A percentile compares a stretch with the other conserved stretches of the same genome.
These are phyloP conservation scores for Sylvicola fuscatus DNA, from an alignment of 2,888 invertebrate genomes.

Conservation along the genomic window DNA sequence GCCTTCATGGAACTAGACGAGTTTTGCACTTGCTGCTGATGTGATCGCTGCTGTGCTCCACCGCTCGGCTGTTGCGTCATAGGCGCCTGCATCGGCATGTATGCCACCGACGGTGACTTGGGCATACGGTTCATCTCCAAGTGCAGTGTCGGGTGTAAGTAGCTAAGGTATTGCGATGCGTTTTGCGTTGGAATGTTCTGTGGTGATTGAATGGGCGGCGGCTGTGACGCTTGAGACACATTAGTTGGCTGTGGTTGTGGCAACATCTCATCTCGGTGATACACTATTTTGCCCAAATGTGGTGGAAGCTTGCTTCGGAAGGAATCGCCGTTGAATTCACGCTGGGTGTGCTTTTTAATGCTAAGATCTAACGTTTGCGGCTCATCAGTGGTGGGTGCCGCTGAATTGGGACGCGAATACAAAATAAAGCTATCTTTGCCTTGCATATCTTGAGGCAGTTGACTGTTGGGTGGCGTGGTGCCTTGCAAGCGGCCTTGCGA, in stretches of 20 bases:
- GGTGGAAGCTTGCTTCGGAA: no score
- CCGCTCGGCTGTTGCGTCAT: conserved; percentile 14
- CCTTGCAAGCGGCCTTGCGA: conserved; percentile 10
- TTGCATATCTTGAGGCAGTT: conserved; percentile 12
- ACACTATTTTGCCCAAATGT: no score
- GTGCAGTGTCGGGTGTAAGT: no score
- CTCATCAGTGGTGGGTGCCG: no score
- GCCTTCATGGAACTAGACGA: conserved; percentile 19
- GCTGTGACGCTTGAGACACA: no score
- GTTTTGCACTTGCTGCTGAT: conserved; percentile 13
- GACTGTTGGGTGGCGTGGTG: conserved; percentile 17
- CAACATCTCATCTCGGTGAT: conserved; percentile 11
- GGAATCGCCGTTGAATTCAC: no score
- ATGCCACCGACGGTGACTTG: conserved; percentile 25
- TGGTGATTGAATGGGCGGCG: conserved; percentile 1
- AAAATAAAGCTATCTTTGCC: conserved; percentile 7
- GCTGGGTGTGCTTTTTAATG: conserved; percentile 34
- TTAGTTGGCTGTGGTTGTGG: conserved; percentile 8
- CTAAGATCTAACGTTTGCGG: conserved; percentile 53
- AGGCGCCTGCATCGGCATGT: conserved; percentile 25
- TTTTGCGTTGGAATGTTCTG: conserved; percentile 11
- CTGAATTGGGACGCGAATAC: no score
- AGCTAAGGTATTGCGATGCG: conserved; percentile 13
- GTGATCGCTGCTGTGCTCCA: conserved; percentile 4
- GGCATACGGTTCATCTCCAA: conserved; percentile 13